Base-by-base conservation (phyloP, 2,797 vertebrate species). In the Alauda arvensis region DNA sequence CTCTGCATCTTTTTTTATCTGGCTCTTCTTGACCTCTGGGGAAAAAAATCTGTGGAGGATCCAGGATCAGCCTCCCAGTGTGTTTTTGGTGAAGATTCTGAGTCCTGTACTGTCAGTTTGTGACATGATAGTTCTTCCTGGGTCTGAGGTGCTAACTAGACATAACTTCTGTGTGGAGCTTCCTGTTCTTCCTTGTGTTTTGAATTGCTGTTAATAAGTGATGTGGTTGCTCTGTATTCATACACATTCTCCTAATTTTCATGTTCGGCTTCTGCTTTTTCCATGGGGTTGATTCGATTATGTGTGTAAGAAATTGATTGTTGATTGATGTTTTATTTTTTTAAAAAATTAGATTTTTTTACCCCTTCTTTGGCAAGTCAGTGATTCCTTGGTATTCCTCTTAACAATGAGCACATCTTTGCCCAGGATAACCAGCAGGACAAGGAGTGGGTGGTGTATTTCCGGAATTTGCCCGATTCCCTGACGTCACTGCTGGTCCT, bases 401-500 rank as follows among this genome's bases (percentile, higher is more conserved):
- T 91, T 70, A 82, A 91, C 59, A 19, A 18, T 39, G 29, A 75
- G 1, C 39, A 25, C 80, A 15, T 94, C 40, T 94, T 9, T 77
- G 40, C 2, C 62, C 92, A 99, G 99, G 98, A 98, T 42, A 93
- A 95, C 1, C 89, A 97, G 62, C 97, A 96, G 80, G 98, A 98
- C 31, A 96, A 95, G 40, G 99, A 99, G 91, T 98, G 99, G 98
- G 78, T 96, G 91, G 46, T 84, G 8, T 98, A 99, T 94, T 99
- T 99, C 94, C 97, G 94, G 89, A 97, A 97, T 93, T 88, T 99
- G 83, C 97, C 98, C 0, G 96, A 91, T 31, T 97, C 99, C 1
- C 89, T 99, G 33, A 98, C 98, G 0, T 98, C 99, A 2, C 96
- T 99, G 68, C 96, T 99, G 87, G 99, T 99, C 85, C 96, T 99